These are phyloP conservation scores for Macrotus californicus DNA, from an alignment of 2,113 vertebrate genomes.

Conservation along the genomic window DNA sequence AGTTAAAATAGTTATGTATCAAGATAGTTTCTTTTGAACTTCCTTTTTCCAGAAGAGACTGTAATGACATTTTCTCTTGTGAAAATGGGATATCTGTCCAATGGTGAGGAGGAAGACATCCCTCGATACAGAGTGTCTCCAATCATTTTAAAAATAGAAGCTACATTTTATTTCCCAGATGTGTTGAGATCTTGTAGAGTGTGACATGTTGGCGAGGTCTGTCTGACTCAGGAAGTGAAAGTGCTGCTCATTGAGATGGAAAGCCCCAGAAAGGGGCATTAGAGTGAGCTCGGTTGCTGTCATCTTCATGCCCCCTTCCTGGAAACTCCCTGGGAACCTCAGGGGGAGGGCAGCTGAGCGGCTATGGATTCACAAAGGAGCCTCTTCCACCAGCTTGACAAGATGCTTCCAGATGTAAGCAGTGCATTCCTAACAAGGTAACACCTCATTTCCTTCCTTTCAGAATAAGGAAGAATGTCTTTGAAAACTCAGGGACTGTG, in stretches of 20 bases:
- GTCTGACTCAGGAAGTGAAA: not conserved
- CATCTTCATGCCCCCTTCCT: not conserved
- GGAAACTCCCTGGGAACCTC: not conserved
- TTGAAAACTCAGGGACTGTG: slow-evolving; percentile 46
- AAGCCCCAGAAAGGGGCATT: not conserved
- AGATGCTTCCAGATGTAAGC: slow-evolving; percentile 3
- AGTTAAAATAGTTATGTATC: not conserved
- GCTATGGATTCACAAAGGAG: not conserved
- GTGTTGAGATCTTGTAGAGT: not conserved
- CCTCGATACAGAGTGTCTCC: not conserved
- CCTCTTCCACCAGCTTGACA: not conserved
- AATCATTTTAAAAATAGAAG: slow-evolving; percentile 37
- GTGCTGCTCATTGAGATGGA: not conserved
- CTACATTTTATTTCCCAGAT: not conserved
- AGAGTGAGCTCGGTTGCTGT: not conserved
- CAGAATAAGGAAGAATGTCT: slow-evolving; percentile 30
- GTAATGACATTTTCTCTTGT: not conserved
- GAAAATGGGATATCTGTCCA: not conserved
- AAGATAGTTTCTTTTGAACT: not conserved
- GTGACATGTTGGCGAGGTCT: not conserved
- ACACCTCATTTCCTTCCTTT: slow-evolving; percentile 64
- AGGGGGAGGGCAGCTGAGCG: not conserved
- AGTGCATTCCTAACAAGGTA: slow-evolving; percentile 56
- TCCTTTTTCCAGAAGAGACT: slow-evolving; percentile 34
- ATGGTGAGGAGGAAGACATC: not conserved